Evolutionary conservation across 1,140 invertebrate species (phyloP), one percentile per base, ranked within the genome.

Genomic region (Macrotrachela quadricornifera): DNA sequence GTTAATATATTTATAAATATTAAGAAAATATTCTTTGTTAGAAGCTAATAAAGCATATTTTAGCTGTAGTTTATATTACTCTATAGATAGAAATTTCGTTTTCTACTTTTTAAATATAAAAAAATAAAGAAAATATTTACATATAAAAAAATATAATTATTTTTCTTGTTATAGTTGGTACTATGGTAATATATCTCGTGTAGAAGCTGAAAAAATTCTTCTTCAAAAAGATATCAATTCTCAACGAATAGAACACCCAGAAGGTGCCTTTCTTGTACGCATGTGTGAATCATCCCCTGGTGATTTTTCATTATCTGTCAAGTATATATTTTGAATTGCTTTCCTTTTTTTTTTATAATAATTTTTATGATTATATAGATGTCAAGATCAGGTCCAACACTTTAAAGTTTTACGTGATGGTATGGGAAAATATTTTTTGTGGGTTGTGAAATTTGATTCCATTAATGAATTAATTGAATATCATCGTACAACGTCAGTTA

Each of bases 391-490:
- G 57, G 87, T 97, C 15, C 92, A 97, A 70, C 92, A 97, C 75
- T 97, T 97, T 69, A 97, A 96, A 77, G 88, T 97, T 50, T 73
- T 92, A 59, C 75, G 90, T 61, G 91, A 97, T 67, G 85, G 86
- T 56, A 55, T 54, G 52, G 91, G 91, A 59, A 95, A 95, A 74
- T 99, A 96, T 72, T 97, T 96, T 70, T 74, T 99, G 47, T 99
- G 94, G 94, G 86, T 94, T 57, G 88, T 95, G 14, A 96, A 95
- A 74, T 97, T 99, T 70, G 88, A 90, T 72, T 94, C 87, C 53
- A 75, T 99, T 52, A 97, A 97, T 72, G 90, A 96, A 75, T 74
- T 99, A 59, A 85, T 99, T n/a, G 88, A 95, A 67, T 96, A 97
- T 68, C 92, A 99, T 71, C 79, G 88, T 64, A 86, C 83, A 18